Evolutionary conservation across 2,888 invertebrate species (phyloP).

Genomic region (Tinea pellionella): DNA sequence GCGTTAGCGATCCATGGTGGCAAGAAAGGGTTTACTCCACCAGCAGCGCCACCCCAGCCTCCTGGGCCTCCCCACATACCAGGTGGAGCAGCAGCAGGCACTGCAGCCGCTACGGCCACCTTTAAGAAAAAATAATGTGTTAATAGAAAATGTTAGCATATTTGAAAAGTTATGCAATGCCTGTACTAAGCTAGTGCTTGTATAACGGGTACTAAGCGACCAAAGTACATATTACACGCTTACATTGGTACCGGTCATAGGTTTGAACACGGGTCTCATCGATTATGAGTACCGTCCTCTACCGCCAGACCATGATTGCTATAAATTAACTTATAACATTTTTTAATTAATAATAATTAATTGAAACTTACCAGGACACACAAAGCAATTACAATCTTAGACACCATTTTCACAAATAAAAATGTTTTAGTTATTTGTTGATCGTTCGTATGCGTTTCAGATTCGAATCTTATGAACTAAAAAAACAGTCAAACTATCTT

Average conservation of each 20-base stretch:
- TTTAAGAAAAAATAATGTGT: slow-evolving; percentile 20
- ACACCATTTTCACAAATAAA: slow-evolving; percentile 36
- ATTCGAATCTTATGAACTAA: slow-evolving; percentile 12
- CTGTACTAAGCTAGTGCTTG: too few relatives aligned
- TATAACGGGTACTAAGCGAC: too few relatives aligned
- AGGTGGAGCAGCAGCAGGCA: slow-evolving; percentile 23
- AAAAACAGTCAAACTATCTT: slow-evolving; percentile 21
- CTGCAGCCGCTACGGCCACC: slow-evolving; percentile 38
- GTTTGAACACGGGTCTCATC: too few relatives aligned
- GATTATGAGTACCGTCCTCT: too few relatives aligned
- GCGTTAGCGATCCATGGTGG: slow-evolving; percentile 50
- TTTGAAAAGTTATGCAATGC: too few relatives aligned
- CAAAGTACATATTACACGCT: too few relatives aligned
- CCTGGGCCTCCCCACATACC: slow-evolving; percentile 19
- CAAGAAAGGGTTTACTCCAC: slow-evolving; percentile 38
- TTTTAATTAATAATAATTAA: not conserved
- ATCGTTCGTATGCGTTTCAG: slow-evolving; percentile 21
- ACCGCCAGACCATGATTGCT: too few relatives aligned
- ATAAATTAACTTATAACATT: too few relatives aligned
- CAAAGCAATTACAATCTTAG: slow-evolving; percentile 39
- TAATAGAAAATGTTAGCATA: too few relatives aligned
- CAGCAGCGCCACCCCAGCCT: slow-evolving; percentile 23
- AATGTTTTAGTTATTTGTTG: slow-evolving; percentile 24
- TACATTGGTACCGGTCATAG: too few relatives aligned
- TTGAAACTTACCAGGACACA: slow-evolving; percentile 43